Evolutionary conservation across 2,888 invertebrate genomes (phyloP).

Genomic region (Parasteatoda lunata): DNA sequence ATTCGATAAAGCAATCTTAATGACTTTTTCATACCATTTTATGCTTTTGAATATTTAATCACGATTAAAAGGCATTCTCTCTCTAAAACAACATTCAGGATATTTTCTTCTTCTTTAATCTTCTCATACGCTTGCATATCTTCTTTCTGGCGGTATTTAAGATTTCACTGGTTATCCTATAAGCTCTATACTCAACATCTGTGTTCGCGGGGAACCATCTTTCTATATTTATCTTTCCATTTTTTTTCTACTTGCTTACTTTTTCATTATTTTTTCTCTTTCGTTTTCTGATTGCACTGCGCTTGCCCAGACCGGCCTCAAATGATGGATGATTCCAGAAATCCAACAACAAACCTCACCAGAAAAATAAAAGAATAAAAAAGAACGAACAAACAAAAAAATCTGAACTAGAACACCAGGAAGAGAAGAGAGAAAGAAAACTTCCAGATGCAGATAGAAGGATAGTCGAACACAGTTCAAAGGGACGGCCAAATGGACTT

Average conservation of each 20-base stretch:
- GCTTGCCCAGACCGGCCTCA: constrained; percentile 54
- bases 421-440: constrained; percentile 61
- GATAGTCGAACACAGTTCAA: constrained; percentile 56
- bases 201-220: constrained; percentile 67
- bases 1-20: constrained; percentile 41
- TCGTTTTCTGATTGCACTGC: constrained; percentile 64
- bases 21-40: constrained; percentile 28
- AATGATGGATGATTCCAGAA: constrained; percentile 61
- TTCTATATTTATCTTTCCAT: constrained; percentile 67
- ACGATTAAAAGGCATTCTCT: constrained; percentile 18
- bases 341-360: constrained; percentile 65
- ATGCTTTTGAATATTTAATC: constrained; percentile 32
- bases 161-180: constrained; percentile 68
- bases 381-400: constrained; percentile 17
- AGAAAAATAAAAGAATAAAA: constrained; percentile 39
- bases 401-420: constrained; percentile 15
- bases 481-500: constrained; percentile 66
- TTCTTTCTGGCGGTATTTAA: constrained; percentile 55
- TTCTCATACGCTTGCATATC: background rate
- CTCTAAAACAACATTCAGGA: constrained; percentile 9
- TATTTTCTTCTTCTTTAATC: constrained; percentile 16
- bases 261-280: constrained; percentile 37
- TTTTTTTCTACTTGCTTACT: background rate
- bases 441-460: constrained; percentile 67
- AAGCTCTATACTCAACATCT: constrained; percentile 64